Conservation (phyloP, 2,888 invertebrate species). For the Oscheius onirici region DNA sequence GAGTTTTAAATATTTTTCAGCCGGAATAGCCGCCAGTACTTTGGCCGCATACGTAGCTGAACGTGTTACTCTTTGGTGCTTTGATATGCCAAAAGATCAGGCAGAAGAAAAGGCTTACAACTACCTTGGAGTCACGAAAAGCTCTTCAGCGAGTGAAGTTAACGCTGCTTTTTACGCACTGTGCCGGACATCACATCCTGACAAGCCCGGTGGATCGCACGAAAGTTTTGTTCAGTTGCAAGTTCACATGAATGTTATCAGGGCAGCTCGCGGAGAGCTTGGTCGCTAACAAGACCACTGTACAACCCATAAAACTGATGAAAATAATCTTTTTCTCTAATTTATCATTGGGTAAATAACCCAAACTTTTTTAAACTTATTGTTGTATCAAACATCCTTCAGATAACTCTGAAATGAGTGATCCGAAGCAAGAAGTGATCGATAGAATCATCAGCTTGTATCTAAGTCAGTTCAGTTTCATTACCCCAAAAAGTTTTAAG, state of each 20-base stretch:
- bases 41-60: neutral
- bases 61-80: neutral
- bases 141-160: neutral
- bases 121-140: neutral
- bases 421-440: neutral
- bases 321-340: too few species aligned
- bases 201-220: constrained; percentile 1
- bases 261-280: neutral
- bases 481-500: neutral
- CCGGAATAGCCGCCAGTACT: neutral
- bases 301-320: too few species aligned
- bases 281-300: too few species aligned
- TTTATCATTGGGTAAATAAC: neutral
- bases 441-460: neutral
- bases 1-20: neutral
- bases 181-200: neutral
- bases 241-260: constrained; percentile 2
- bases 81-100: neutral
- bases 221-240: neutral
- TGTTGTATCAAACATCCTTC: neutral
- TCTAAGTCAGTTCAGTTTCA: neutral
- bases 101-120: neutral
- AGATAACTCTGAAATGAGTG: too few species aligned
- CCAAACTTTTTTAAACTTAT: neutral
- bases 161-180: neutral